These are phyloP conservation scores for Grammatotria lemairii DNA, from an alignment of 2,113 vertebrate species.

Conservation along the genomic window DNA sequence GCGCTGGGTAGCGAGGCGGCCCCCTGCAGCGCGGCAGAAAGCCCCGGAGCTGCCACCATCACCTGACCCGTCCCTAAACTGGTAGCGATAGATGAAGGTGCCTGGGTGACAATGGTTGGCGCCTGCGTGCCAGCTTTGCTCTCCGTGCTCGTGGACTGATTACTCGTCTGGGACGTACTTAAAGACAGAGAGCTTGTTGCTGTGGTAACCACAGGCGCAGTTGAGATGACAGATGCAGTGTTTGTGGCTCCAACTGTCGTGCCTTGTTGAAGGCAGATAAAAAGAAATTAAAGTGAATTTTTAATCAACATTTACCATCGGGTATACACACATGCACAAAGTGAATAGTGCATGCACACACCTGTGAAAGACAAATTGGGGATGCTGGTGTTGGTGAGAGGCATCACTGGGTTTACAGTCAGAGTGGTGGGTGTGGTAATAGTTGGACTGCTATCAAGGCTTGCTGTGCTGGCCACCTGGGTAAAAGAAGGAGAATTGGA, in stretches of 20 bases:
- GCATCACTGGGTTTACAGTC: slow-evolving; percentile 93
- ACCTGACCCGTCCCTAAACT: slow-evolving; percentile 84
- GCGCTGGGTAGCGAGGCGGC: slow-evolving; percentile 86
- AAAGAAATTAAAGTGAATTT: background rate
- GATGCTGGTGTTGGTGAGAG: slow-evolving; percentile 86
- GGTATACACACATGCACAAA: background rate
- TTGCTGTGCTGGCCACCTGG: slow-evolving; percentile 94
- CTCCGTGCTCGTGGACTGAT: slow-evolving; percentile 68
- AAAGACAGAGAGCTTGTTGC: slow-evolving; percentile 82
- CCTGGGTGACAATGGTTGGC: slow-evolving; percentile 77
- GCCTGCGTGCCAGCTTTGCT: slow-evolving; percentile 71
- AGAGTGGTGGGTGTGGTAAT: slow-evolving; percentile 87
- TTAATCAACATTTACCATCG: background rate
- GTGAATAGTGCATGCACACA: slow-evolving; percentile 33
- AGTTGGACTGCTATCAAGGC: slow-evolving; percentile 88
- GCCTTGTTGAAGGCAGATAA: slow-evolving; percentile 60
- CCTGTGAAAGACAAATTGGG: slow-evolving; percentile 86
- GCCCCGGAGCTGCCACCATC: slow-evolving; percentile 86
- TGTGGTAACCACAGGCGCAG: slow-evolving; percentile 79
- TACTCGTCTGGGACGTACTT: slow-evolving; percentile 80
- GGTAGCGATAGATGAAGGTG: slow-evolving; percentile 77
- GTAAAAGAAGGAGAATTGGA: background rate
- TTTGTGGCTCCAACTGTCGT: slow-evolving; percentile 80
- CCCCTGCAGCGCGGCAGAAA: slow-evolving; percentile 85
- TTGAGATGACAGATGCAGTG: slow-evolving; percentile 91